Percentiles rank a stretch among this genome's conserved stretches.
Evolutionary conservation across 2,888 invertebrate genomes (phyloP).

Genomic region (Zhuqinia jingwanae): DNA sequence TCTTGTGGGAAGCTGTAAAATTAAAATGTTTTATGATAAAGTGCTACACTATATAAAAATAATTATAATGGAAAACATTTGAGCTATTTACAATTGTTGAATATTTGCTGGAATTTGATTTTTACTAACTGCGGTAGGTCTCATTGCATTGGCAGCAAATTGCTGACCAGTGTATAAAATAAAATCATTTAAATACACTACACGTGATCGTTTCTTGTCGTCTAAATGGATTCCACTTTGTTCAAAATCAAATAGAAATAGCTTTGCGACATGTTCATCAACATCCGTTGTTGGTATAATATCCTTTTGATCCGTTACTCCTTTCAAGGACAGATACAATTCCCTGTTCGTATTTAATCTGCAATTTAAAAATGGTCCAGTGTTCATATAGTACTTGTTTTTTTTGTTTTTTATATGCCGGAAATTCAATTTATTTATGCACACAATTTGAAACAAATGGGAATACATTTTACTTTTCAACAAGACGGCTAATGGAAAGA

Average conservation of each 20-base stretch:
- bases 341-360: constrained; percentile 95
- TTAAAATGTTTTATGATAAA: background rate
- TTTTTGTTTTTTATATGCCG: too few species aligned
- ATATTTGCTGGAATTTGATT: constrained; percentile 87
- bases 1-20: constrained; percentile 84
- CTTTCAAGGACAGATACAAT: constrained; percentile 89
- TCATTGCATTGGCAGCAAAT: constrained; percentile 89
- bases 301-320: constrained; percentile 88
- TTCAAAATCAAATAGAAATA: constrained; percentile 98
- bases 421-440: background rate
- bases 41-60: background rate
- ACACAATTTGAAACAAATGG: background rate
- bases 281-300: constrained; percentile 85
- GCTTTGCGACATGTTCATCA: constrained; percentile 91
- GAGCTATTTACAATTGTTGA: constrained; percentile 86
- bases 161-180: constrained; percentile 91
- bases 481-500: constrained; percentile 92
- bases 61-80: background rate
- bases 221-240: constrained; percentile 97
- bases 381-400: too few species aligned
- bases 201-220: constrained; percentile 86
- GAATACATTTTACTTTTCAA: constrained; percentile 88
- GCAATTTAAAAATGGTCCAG: constrained; percentile 76
- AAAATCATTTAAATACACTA: constrained; percentile 92
- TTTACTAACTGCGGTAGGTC: constrained; percentile 86